These are phyloP conservation scores for Pantherophis guttatus DNA, from an alignment of 2,113 vertebrate genomes.

Conservation along the genomic window DNA sequence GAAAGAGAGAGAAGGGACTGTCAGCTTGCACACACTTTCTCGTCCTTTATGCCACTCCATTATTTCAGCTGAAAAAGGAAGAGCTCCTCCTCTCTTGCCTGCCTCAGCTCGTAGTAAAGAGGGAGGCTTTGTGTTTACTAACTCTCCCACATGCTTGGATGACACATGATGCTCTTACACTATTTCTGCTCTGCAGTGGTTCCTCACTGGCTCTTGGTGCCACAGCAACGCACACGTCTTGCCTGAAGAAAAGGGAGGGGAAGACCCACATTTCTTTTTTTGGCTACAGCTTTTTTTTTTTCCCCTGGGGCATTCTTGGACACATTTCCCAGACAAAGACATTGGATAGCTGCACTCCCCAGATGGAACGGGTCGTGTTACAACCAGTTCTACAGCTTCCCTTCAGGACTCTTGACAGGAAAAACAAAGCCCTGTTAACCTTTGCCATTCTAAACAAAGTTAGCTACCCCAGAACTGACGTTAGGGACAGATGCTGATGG, in stretches of 20 bases:
- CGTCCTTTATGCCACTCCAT: slow-evolving; percentile 51
- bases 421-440: slow-evolving; percentile 27
- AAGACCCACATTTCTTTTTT: not conserved
- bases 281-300: slow-evolving; percentile 1
- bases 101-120: slow-evolving; percentile 48
- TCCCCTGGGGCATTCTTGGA: slow-evolving; percentile 31
- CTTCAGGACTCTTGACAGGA: slow-evolving; percentile 24
- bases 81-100: slow-evolving; percentile 62
- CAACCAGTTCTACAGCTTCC: slow-evolving; percentile 76
- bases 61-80: slow-evolving; percentile 60
- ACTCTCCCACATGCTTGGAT: slow-evolving; percentile 61
- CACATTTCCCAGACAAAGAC: slow-evolving; percentile 55
- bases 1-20: not conserved
- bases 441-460: slow-evolving; percentile 15
- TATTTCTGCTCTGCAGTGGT: slow-evolving; percentile 20
- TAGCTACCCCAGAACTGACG: not conserved
- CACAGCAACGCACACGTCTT: slow-evolving; percentile 13
- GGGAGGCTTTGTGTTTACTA: slow-evolving; percentile 70
- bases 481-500: not conserved
- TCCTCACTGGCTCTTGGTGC: slow-evolving; percentile 36
- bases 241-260: not conserved
- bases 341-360: slow-evolving; percentile 55
- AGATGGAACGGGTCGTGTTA: slow-evolving; percentile 70
- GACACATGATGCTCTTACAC: slow-evolving; percentile 51
- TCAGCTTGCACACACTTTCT: not conserved